Evolutionary conservation across 2,113 vertebrate genomes (phyloP), one percentile per base, ranked within the genome.

Genomic region (Thomomys bottae): DNA sequence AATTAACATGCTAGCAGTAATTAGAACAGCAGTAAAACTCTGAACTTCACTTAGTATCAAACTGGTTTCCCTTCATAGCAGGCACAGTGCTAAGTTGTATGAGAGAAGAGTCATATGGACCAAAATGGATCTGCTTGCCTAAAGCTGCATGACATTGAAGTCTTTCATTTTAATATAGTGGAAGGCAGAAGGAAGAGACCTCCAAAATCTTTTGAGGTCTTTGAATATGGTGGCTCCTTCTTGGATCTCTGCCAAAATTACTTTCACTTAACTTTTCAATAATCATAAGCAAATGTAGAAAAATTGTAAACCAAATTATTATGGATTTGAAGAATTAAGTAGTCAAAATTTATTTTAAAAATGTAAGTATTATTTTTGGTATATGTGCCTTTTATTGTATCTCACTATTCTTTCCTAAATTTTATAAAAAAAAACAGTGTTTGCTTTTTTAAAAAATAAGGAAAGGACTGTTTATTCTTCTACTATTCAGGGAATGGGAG

Each of bases 21-120:
- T 87, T 78, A 87, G 10, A 87, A 59, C 36, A 24, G 26, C 32
- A 32, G 45, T 72, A 57, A 70, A 42, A 36, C 77, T 73, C 57
- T 67, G 42, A 87, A 68, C 8, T 63, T 81, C 54, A 75, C 57
- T 70, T 87, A 49, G 34, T n/a, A 17, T 63, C 3, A 54, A 54
- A 64, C 1, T 40, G 10, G 45, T 87, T 8, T 42, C 36, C 2
- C 28, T 83, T 49, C 68, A 5, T 87, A 49, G n/a, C 66, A 70
- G 59, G 2, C 23, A 66, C 4, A 34, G 26, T 23, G 42, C 42
- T 42, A 66, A 57, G 8, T 21, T 57, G 28, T 36, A 3, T 20
- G 67, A 24, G 64, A 9, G 2, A 1, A 0, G 9, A 34, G 4
- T 2, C 3, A 36, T 18, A 57, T 42, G 7, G 28, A 54, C 15